Base-by-base conservation (phyloP, 2,888 invertebrate genomes). In the Leptinotarsa haldemani region DNA sequence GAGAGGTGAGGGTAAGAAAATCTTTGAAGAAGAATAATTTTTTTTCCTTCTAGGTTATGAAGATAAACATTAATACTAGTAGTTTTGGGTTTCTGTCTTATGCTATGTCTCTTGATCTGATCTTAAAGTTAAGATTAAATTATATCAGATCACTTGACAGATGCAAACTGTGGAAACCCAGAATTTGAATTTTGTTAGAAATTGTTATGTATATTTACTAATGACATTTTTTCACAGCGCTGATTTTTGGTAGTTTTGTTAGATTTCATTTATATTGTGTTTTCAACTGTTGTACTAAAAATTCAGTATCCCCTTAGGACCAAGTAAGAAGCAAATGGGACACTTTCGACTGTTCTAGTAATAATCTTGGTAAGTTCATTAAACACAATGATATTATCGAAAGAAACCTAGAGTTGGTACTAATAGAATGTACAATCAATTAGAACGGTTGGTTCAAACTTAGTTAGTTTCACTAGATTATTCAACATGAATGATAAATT, bases 311-410 rank as follows among this genome's bases (percentile, higher is more conserved):
- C 85, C 71, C 83, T 83, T 86, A 88, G 88, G 88, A 86, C 79
- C 85, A 85, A 81, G 83, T 84, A 88, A 85, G 90, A 88, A 92
- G 93, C 90, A 95, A 95, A 89, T 97, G 97, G 97, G 97, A 97
- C 90, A 91, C 90, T 88, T 90, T 94, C 90, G 96, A 96, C 89
- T 92, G 93, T 88, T 93, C 93, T 77, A 91, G 90, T 83, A 92
- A 92, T 83, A 94, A 93, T 90, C 90, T 96, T 88, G 96, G 97
- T 97, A 92, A 93, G 94, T 92, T 88, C 76, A 69, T 76, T 72
- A 72, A 69, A 71, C 46, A 46, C 40, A 56, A n/a, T 47, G 40
- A 46, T 15, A 61, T 61, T 30, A 56, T 61, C 61, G 61, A n/a
- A 40, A 61, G 56, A 30, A 30, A 30, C 30, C 30, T 30, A 9